Evolutionary conservation across 2,888 invertebrate genomes (phyloP), one percentile per base, ranked within the genome.

Genomic region (Portevinia maculata): DNA sequence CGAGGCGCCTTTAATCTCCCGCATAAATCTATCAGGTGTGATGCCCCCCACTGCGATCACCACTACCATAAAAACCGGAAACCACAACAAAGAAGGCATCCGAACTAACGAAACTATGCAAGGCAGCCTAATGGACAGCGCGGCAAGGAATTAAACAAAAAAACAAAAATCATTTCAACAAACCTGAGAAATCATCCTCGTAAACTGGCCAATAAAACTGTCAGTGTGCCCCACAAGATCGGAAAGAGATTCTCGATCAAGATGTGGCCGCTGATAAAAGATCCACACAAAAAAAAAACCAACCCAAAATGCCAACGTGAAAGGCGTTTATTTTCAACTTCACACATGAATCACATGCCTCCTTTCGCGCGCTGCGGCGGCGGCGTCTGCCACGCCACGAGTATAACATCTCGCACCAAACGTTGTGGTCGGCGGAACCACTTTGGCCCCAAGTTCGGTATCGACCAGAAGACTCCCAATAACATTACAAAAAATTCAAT

Each of bases 281-380:
- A 52, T 48, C 30, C 59, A 30, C 69, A 65, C 30, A 34, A 28
- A 65, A 52, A 34, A 28, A 65, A 52, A 39, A 19, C 84, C 71
- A 69, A 75, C 85, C 75, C 60, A 84, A 79, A 85, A 83, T 83
- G 84, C 84, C 62, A 86, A 75, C 84, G 87, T 88, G 87, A 85
- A 87, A 88, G 88, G 89, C 88, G 88, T 87, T 87, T 86, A 86
- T 87, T 87, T 78, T 83, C 83, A 59, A 78, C 83, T 76, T 84
- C 84, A 74, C 84, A 84, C 79, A 84, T 84, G 84, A 84, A 84
- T 84, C 84, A 84, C 79, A 79, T 59, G 76, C 62, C 71, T 73
- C 69, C 65, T 74, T 76, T 84, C 70, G 75, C 76, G 69, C 84
- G 65, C 55, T 52, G 62, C 46, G 28, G 24, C 50, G 11, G 50